Evolutionary conservation across 2,888 invertebrate species (phyloP).

Genomic region (Pogonocherus hispidulus): DNA sequence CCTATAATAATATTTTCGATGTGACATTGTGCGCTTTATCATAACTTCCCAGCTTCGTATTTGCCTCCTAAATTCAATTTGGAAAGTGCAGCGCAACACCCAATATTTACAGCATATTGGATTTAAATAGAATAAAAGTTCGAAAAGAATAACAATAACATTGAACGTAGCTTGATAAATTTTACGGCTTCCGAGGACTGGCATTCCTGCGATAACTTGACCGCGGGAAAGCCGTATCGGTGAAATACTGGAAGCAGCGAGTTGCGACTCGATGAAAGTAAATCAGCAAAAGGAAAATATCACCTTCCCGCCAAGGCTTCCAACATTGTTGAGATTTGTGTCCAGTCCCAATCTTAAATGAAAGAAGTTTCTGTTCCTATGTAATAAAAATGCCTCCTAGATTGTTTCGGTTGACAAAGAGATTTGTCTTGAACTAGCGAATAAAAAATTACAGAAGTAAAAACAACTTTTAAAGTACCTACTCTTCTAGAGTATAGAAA

Average conservation of each 20-base stretch:
- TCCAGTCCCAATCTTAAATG: neutral
- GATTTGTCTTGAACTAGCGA: neutral
- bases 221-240: slow-evolving; percentile 1
- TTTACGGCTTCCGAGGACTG: slow-evolving; percentile 26
- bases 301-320: slow-evolving; percentile 2
- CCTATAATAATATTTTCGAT: neutral
- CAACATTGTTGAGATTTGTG: neutral
- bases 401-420: slow-evolving; percentile 2
- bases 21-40: neutral
- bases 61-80: slow-evolving; percentile 22
- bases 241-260: slow-evolving; percentile 21
- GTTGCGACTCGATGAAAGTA: slow-evolving; percentile 19
- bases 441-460: no score
- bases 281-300: slow-evolving; percentile 23
- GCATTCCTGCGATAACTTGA: slow-evolving; percentile 25
- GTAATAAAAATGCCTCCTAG: slow-evolving; percentile 3
- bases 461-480: no score
- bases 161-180: slow-evolving; percentile 28
- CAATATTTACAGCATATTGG: slow-evolving; percentile 39
- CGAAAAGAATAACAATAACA: slow-evolving; percentile 38
- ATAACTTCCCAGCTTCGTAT: neutral
- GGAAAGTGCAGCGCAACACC: slow-evolving; percentile 19
- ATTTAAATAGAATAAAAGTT: slow-evolving; percentile 39
- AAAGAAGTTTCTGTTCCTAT: slow-evolving; percentile 3
- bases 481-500: no score